A percentile compares a stretch with the other conserved stretches of the same genome.
Evolutionary conservation across 2,797 vertebrate genomes (phyloP).

Genomic region (Gymnocypris eckloni): DNA sequence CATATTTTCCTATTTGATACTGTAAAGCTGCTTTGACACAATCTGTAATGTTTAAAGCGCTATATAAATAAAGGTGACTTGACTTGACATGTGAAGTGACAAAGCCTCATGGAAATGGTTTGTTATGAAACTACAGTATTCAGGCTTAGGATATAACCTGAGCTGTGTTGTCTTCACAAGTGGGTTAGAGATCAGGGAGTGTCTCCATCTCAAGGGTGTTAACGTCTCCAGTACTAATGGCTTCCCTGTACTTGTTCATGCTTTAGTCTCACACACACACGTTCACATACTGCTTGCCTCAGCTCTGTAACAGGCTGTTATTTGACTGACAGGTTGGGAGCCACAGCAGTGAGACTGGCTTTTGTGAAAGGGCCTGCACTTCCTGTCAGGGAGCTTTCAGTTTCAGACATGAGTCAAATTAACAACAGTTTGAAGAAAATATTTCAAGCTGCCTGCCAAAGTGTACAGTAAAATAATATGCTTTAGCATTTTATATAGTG

Average conservation of each 20-base stretch:
- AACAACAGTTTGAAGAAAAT: background rate
- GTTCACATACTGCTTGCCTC: background rate
- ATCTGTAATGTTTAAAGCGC: too few species aligned
- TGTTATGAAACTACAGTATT: background rate
- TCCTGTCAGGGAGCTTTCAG: conserved; percentile 15
- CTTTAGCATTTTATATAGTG: background rate
- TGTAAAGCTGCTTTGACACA: too few species aligned
- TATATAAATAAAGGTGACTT: too few species aligned
- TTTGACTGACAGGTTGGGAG: conserved; percentile 22
- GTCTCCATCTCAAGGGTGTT: background rate
- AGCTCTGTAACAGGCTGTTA: background rate
- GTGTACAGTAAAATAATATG: background rate
- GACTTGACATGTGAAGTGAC: background rate
- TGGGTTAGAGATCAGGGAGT: background rate
- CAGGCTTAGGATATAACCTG: background rate
- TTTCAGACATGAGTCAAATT: background rate
- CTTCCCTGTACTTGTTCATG: background rate
- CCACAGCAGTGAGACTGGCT: background rate
- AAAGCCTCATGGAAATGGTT: background rate
- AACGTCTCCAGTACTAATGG: background rate
- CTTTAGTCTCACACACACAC: too few species aligned
- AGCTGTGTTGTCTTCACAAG: background rate
- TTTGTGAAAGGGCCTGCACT: background rate
- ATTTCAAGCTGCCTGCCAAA: background rate
- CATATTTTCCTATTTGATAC: too few species aligned